A percentile compares a stretch with the other conserved stretches of the same genome.
Conservation (phyloP, 2,797 vertebrate species). For the Hydrolagus colliei region DNA sequence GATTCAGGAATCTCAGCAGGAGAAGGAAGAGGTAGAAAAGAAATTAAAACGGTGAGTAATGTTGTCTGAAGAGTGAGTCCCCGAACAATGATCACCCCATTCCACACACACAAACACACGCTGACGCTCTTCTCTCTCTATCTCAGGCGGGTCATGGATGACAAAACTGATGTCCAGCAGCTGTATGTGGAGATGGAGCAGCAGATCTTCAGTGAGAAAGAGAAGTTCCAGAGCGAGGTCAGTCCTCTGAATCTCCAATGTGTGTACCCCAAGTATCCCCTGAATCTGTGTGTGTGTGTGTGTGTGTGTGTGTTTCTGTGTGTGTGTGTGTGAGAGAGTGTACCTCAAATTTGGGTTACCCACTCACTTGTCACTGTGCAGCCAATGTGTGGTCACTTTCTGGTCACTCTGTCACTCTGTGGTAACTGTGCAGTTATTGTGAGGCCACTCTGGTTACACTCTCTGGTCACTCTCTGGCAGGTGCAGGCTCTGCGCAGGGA, state of each 20-base stretch:
- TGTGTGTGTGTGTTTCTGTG: too few relatives aligned
- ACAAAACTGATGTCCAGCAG: background rate
- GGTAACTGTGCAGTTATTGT: conserved; percentile 30
- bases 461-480: conserved; percentile 38
- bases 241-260: background rate
- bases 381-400: background rate
- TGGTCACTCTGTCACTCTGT: background rate
- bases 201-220: background rate
- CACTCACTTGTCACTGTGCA: background rate
- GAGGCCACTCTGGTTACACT: background rate
- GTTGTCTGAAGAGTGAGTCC: background rate
- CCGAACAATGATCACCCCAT: too few relatives aligned
- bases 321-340: too few relatives aligned
- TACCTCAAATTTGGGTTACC: background rate
- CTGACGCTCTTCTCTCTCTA: background rate
- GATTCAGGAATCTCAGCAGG: conserved; percentile 47
- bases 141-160: too few relatives aligned
- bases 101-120: background rate
- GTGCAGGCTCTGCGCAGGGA: conserved; percentile 51
- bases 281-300: too few relatives aligned
- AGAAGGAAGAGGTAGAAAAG: conserved; percentile 51
- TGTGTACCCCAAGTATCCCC: too few relatives aligned
- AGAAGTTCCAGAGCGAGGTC: background rate
- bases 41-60: conserved; percentile 54
- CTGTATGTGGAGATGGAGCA: background rate